phyloP scores from a whole-genome alignment of 2,888 invertebrate genomes.

The Drosophila parthenogenetica region DNA sequence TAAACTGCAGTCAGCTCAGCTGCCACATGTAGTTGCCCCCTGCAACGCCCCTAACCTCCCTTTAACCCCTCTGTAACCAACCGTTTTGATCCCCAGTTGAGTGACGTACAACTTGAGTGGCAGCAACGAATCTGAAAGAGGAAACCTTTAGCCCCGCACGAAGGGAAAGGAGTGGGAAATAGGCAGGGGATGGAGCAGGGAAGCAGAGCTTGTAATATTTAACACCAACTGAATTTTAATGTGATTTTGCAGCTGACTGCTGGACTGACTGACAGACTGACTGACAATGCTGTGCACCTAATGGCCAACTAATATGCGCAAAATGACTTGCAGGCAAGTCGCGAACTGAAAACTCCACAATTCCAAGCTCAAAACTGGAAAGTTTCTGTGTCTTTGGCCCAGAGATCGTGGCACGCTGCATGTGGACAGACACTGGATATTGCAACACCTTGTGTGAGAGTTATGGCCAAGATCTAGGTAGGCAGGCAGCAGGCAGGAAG shows the following conservation, averaged over 20 bases:
- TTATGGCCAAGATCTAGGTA: constrained; percentile 32
- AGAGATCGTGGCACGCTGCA: constrained; percentile 51
- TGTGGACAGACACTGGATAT: constrained; percentile 36
- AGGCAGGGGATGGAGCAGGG: constrained; percentile 11
- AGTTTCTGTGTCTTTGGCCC: constrained; percentile 8
- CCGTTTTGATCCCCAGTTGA: constrained; percentile 14
- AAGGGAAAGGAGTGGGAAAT: constrained; percentile 3
- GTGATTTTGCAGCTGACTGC: constrained; percentile 57
- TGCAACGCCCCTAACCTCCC: background rate
- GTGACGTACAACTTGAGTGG: constrained; percentile 63
- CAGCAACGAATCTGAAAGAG: constrained; percentile 69
- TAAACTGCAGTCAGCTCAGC: constrained; percentile 54
- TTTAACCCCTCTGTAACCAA: background rate
- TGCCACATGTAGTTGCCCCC: constrained; percentile 39
- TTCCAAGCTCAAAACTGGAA: constrained; percentile 33
- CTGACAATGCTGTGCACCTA: constrained; percentile 30
- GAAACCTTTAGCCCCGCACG: constrained; percentile 62
- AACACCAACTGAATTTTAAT: constrained; percentile 78
- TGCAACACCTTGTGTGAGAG: constrained; percentile 66
- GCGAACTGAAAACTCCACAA: constrained; percentile 59
- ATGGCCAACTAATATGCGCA: constrained; percentile 43
- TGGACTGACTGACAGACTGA: constrained; percentile 25
- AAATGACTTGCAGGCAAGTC: constrained; percentile 76
- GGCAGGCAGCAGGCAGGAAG: background rate
- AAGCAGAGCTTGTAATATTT: constrained; percentile 70